Evolutionary conservation across 2,888 invertebrate genomes (phyloP), one percentile per base, ranked within the genome.

Genomic region (Hydroisotoma schaefferi): DNA sequence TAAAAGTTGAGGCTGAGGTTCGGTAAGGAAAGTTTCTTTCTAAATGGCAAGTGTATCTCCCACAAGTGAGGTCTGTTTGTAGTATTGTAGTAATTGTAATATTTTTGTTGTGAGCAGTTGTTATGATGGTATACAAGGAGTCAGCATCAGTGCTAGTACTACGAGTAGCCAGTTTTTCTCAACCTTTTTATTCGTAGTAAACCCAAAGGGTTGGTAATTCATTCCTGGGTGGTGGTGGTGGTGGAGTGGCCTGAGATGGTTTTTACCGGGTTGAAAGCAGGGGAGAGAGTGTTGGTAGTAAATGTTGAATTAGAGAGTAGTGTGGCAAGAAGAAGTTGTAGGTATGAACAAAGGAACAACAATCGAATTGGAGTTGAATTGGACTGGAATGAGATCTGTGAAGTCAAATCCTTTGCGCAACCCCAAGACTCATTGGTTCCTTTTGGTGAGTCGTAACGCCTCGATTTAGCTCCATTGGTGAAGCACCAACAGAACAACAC

Each of bases 381-480:
- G 61, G 63, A 66, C 56, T 63, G 61, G 63, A 63, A 63, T 67
- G 63, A 67, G 61, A 64, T 64, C 61, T 63, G 59, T 57, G 59
- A 52, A 52, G 52, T 52, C 52, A 52, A 52, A 52, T 52, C 52
- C 52, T 72, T 70, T 70, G 71, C 71, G 71, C 71, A 72, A 72
- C 69, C 71, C 69, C 67, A 72, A 67, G 63, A 72, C 71, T 72
- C 71, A 72, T 72, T 72, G 71, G 71, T 69, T 70, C 71, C 69
- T 71, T 65, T 69, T 72, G 66, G 65, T 69, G 63, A 66, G 68
- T 67, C 66, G 71, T 62, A 68, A 69, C 70, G 68, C 71, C 71
- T 70, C 68, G 68, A 71, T 66, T 70, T 68, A 63, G 65, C 67
- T 70, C 67, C 70, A 72, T 72, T 72, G 71, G 71, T 66, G 63